Conservation (phyloP, 1,140 invertebrate genomes). For the Augochlora pura region DNA sequence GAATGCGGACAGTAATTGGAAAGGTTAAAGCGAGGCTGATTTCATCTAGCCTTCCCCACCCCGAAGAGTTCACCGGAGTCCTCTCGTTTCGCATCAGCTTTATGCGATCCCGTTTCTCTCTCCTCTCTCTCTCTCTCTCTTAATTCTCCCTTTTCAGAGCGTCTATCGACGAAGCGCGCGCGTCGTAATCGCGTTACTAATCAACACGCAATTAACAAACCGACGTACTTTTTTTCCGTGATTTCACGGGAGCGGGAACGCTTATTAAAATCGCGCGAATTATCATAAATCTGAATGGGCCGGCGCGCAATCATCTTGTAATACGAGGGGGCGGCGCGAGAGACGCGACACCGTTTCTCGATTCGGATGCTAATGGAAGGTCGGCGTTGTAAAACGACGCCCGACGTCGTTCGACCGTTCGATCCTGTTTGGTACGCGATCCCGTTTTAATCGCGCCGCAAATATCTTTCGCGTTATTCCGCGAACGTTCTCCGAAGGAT, state of each 20-base stretch:
- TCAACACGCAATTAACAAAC: background rate
- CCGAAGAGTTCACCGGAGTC: no score
- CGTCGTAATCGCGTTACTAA: background rate
- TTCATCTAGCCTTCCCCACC: no score
- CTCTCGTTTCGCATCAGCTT: background rate
- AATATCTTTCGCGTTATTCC: no score
- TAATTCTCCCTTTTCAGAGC: background rate
- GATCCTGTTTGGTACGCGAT: background rate
- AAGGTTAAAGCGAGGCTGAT: background rate
- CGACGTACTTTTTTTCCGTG: background rate
- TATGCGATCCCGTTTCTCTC: background rate
- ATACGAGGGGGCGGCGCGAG: background rate
- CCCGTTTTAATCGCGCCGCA: no score
- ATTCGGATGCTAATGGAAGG: slow-evolving; percentile 12
- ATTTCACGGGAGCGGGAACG: background rate
- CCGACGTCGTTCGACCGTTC: slow-evolving; percentile 6
- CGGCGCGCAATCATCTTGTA: background rate
- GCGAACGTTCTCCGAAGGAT: no score
- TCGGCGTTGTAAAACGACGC: background rate
- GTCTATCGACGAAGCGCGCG: background rate
- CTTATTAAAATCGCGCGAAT: slow-evolving; percentile 22
- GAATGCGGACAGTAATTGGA: background rate
- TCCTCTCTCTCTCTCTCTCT: no score
- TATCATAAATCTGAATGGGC: slow-evolving; percentile 47
- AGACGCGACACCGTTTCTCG: background rate